Evolutionary conservation across 2,888 invertebrate genomes (phyloP).

Genomic region (Celastrina argiolus): DNA sequence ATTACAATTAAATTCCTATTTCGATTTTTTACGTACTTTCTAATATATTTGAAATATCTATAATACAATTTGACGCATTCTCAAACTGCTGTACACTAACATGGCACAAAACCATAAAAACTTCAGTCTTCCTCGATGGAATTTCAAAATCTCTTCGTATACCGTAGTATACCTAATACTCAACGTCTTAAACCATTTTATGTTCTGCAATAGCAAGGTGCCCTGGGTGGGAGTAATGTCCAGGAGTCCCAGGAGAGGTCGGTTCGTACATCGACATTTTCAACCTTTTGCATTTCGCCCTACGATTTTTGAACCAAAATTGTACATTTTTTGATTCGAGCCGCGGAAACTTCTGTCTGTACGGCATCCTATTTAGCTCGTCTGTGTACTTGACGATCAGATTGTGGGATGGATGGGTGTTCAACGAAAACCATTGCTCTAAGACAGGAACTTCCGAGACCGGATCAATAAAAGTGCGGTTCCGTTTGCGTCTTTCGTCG

Average conservation of each 20-base stretch:
- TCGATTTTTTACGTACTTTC: constrained; percentile 8
- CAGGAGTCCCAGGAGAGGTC: constrained; percentile 81
- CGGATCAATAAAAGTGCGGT: constrained; percentile 99
- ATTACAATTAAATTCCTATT: not conserved
- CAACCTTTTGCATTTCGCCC: constrained; percentile 98
- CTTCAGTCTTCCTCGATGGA: constrained; percentile 68
- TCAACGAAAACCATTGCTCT: constrained; percentile 97
- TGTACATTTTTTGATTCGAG: constrained; percentile 99
- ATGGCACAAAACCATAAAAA: constrained; percentile 71
- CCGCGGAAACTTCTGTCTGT: constrained; percentile 98
- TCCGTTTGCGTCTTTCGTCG: constrained; percentile 95
- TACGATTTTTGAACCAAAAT: constrained; percentile 99
- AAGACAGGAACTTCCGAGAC: constrained; percentile 97
- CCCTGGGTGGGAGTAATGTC: constrained; percentile 78
- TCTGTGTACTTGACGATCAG: constrained; percentile 98
- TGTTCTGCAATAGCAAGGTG: constrained; percentile 76
- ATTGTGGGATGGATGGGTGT: constrained; percentile 99
- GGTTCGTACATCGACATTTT: constrained; percentile 93
- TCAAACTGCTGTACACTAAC: constrained; percentile 62
- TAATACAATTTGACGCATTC: constrained; percentile 23
- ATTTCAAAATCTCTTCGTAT: constrained; percentile 34
- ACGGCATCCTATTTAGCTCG: constrained; percentile 97
- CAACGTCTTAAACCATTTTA: constrained; percentile 56
- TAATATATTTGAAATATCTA: constrained; percentile 16
- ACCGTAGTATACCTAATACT: constrained; percentile 18